Evolutionary conservation across 2,888 invertebrate genomes (phyloP).

Genomic region (Spatulosminthurus flaviceps): DNA sequence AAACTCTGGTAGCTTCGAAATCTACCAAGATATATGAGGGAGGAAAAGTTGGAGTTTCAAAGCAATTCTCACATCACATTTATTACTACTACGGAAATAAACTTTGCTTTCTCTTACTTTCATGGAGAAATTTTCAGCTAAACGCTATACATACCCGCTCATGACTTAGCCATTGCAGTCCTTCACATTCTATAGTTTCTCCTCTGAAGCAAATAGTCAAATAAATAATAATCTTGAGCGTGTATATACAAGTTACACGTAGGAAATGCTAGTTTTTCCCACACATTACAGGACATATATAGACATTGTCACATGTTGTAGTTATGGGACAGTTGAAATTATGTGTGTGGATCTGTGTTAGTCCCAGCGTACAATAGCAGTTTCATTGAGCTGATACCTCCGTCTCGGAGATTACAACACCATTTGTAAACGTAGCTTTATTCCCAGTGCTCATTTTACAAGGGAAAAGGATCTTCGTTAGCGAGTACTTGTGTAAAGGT

Average conservation of each 20-base stretch:
- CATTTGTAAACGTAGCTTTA: background rate
- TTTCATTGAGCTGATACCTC: too few relatives aligned
- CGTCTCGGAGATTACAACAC: too few relatives aligned
- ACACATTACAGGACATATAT: background rate
- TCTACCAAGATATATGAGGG: background rate
- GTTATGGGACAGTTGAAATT: background rate
- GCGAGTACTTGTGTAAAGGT: background rate
- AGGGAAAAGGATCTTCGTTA: background rate
- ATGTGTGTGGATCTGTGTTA: too few relatives aligned
- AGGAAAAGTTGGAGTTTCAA: background rate
- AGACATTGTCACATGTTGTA: background rate
- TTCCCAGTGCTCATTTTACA: background rate
- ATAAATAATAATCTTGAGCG: constrained; percentile 24
- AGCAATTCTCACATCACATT: background rate
- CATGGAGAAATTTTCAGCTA: background rate
- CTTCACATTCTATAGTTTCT: too few relatives aligned
- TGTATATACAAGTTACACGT: background rate
- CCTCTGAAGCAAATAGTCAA: constrained; percentile 21
- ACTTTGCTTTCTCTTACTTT: constrained; percentile 6
- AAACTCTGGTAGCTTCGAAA: background rate
- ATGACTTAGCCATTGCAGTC: background rate
- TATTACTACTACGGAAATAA: background rate
- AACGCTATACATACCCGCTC: constrained; percentile 1
- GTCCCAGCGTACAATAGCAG: too few relatives aligned
- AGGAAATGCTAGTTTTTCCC: background rate